Percentiles rank a stretch among this genome's conserved stretches.
These are phyloP conservation scores for Lithodes maja DNA, from an alignment of 2,888 invertebrate genomes.

Conservation along the genomic window DNA sequence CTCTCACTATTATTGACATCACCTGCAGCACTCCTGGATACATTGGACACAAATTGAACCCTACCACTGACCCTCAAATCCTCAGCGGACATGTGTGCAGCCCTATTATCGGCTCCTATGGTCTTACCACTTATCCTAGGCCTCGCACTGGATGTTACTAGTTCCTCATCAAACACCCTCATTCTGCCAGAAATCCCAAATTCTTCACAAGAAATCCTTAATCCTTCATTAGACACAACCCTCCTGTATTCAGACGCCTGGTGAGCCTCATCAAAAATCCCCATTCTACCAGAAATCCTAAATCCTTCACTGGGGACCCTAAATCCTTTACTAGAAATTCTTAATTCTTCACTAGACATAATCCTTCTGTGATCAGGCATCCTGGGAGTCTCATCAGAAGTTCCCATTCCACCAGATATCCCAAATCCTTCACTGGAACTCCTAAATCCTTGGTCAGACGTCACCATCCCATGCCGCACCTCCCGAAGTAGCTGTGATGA, in stretches of 20 bases:
- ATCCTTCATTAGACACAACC: not conserved
- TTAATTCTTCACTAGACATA: no score
- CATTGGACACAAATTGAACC: not conserved
- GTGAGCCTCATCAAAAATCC: not conserved
- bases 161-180: not conserved
- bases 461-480: no score
- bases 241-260: not conserved
- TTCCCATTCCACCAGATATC: not conserved
- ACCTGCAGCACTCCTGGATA: no score
- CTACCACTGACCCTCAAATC: not conserved
- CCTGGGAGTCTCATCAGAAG: not conserved
- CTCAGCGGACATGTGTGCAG: not conserved
- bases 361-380: not conserved
- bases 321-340: not conserved
- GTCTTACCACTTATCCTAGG: not conserved
- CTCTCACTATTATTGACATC: no score
- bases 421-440: not conserved
- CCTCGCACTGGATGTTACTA: not conserved
- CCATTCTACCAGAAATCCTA: not conserved
- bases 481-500: no score
- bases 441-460: not conserved
- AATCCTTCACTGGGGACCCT: not conserved
- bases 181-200: not conserved
- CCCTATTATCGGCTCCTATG: not conserved
- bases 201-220: not conserved